A percentile compares a stretch with the other conserved stretches of the same genome.
These are phyloP conservation scores for Danio albolineatus DNA, from an alignment of 2,797 vertebrate species.

Conservation along the genomic window DNA sequence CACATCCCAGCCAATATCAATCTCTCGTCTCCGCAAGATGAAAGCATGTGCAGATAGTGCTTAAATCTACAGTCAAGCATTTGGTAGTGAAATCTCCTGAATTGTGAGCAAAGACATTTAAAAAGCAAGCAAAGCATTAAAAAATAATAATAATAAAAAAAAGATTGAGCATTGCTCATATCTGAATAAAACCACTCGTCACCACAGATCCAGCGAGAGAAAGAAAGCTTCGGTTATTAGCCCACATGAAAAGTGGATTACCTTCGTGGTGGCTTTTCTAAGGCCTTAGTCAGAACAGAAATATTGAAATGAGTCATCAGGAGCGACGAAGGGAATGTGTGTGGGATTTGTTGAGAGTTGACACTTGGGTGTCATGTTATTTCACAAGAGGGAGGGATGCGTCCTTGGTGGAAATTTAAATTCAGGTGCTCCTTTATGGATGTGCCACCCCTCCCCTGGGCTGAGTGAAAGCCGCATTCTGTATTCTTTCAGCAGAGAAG, in stretches of 20 bases:
- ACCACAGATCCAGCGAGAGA: slow-evolving; percentile 30
- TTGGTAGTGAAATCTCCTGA: slow-evolving; percentile 41
- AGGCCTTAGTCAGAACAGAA: slow-evolving; percentile 33
- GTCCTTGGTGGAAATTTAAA: slow-evolving; percentile 49
- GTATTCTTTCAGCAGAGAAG: slow-evolving; percentile 39
- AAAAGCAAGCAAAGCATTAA: background rate
- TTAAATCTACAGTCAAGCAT: slow-evolving; percentile 40
- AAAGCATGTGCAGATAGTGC: background rate
- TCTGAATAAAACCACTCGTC: background rate
- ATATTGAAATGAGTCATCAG: slow-evolving; percentile 50
- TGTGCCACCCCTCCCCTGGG: slow-evolving; percentile 25
- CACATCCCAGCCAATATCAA: slow-evolving; percentile 1
- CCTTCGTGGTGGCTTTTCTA: slow-evolving; percentile 39
- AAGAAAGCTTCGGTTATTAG: slow-evolving; percentile 39
- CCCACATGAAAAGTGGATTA: slow-evolving; percentile 51
- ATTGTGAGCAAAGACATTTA: background rate
- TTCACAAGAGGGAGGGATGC: slow-evolving; percentile 38
- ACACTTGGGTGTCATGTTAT: slow-evolving; percentile 43
- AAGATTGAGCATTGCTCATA: slow-evolving; percentile 5
- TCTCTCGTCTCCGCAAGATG: slow-evolving; percentile 14
- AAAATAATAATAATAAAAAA: no score
- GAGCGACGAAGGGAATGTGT: slow-evolving; percentile 23
- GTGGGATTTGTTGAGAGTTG: slow-evolving; percentile 37
- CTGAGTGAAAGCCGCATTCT: slow-evolving; percentile 33
- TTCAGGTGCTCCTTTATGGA: slow-evolving; percentile 43